phyloP scores from a whole-genome alignment of 2,113 vertebrate species.

The Phalacrocorax carbo region DNA sequence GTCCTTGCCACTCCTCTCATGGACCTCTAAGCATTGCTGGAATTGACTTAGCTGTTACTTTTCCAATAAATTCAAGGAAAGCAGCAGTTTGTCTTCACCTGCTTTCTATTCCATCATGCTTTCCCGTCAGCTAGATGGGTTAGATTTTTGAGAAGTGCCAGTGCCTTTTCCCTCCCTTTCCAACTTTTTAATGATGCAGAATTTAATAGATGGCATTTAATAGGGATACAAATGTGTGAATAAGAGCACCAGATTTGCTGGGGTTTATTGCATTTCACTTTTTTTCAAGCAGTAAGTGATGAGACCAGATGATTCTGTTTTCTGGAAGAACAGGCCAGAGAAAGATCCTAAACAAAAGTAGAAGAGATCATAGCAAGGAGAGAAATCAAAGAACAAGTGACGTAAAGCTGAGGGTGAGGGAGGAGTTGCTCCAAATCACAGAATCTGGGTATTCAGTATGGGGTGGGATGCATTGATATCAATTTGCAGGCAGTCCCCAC shows the following conservation, averaged over 20 bases:
- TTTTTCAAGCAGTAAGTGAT: not conserved
- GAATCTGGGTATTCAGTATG: not conserved
- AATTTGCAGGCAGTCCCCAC: not conserved
- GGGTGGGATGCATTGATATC: not conserved
- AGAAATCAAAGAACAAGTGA: not conserved
- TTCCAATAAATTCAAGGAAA: not conserved
- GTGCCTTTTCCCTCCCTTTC: not conserved
- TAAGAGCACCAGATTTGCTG: not conserved
- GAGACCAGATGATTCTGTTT: not conserved
- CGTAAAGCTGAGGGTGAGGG: not conserved
- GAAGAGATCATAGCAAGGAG: not conserved
- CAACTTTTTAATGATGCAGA: not conserved
- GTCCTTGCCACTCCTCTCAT: not conserved
- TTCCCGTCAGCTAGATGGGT: not conserved
- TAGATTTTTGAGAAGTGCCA: not conserved
- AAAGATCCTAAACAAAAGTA: not conserved
- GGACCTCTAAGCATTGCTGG: not conserved
- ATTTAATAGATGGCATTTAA: not conserved
- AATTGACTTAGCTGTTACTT: not conserved
- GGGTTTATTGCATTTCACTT: not conserved
- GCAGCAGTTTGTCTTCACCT: not conserved
- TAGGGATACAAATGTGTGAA: not conserved
- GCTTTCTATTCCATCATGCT: not conserved
- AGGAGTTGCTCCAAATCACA: not conserved
- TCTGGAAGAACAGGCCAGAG: not conserved